Evolutionary conservation across 2,888 invertebrate species (phyloP), one percentile per base, ranked within the genome.

Genomic region (Caenorhabditis sinica): DNA sequence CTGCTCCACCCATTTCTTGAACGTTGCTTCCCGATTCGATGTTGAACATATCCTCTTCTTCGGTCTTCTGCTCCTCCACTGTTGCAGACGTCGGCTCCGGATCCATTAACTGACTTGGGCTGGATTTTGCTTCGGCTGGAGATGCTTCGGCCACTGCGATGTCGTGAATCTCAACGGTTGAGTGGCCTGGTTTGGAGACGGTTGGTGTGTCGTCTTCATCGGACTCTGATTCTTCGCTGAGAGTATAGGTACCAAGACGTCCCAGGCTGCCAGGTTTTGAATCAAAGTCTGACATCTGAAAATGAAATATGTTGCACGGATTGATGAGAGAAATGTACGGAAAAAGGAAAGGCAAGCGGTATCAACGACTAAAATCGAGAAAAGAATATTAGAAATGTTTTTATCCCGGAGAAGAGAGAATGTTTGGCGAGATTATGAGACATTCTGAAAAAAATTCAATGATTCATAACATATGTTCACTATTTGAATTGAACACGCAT

Each of bases 211-310:
- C 63, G 0, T 74, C 51, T 8, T 72, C 53, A 15, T 79, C 79
- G 15, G 53, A 5, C 11, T 56, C 56, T 17, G 56, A 56, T 28
- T 56, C 56, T 28, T 56, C 25, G 56, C 49, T 72, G 66, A 25
- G 72, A 66, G 20, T 71, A 17, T 80, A 80, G 25, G 63, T 63
- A 11, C 65, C 66, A 17, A 76, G 28, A 6, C 36, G 63, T 1
- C 72, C 53, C 72, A 80, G 49, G 58, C 72, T 80, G 17, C 80
- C 80, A 1, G 80, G 65, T 58, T 73, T 80, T 66, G 56, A 56
- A 56, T 17, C 60, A 30, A 33, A 33, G 36, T 80, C 36, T 63
- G 79, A 72, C 79, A 79, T 79, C 79, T 79, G 79, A 65, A 77
- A 77, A 23, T 36, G 20, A 30, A 28, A 68, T 17, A 9, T 45